Evolutionary conservation across 1,140 invertebrate species (phyloP), one percentile per base, ranked within the genome.

Genomic region (Achroia grisella): DNA sequence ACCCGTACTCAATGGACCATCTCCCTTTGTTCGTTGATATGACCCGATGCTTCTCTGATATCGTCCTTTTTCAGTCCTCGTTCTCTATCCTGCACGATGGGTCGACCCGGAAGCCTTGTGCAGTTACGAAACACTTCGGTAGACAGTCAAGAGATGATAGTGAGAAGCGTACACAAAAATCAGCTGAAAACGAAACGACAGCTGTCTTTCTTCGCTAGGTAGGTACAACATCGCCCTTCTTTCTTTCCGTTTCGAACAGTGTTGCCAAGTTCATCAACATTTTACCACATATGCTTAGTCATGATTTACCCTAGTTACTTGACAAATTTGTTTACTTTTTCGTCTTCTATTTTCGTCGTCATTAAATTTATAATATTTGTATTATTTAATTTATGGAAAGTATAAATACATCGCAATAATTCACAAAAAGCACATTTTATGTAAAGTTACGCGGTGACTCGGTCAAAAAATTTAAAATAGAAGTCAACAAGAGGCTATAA

Each of bases 161-260:
- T 23, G 17, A 57, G 52, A 53, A 62, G 60, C 75, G 79, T 86
- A 86, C 74, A 85, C 83, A 86, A 84, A 86, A 85, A 84, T 86
- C 83, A 86, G 83, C 83, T 86, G 83, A 83, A 86, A 77, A 78
- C 74, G 75, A 74, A 74, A 71, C 72, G 76, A 84, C 80, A 84
- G 80, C 80, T 84, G 80, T 84, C 80, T 84, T 72, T 70, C 62
- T 73, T 68, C 56, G 52, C 68, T 66, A 66, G n/a, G n/a, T n/a
- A n/a, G n/a, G 53, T 60, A 59, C 62, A 72, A 77, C 73, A 77
- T 83, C 76, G 74, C 76, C 75, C 72, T 76, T 72, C 65, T 75
- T 70, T 72, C 35, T 37, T 35, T 23, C 50, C 66, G 64, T 70
- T 71, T 73, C 67, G 64, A n/a, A n/a, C n/a, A n/a, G n/a, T n/a